phyloP scores from a whole-genome alignment of 2,888 invertebrate species.

The Coleophora deauratella region DNA sequence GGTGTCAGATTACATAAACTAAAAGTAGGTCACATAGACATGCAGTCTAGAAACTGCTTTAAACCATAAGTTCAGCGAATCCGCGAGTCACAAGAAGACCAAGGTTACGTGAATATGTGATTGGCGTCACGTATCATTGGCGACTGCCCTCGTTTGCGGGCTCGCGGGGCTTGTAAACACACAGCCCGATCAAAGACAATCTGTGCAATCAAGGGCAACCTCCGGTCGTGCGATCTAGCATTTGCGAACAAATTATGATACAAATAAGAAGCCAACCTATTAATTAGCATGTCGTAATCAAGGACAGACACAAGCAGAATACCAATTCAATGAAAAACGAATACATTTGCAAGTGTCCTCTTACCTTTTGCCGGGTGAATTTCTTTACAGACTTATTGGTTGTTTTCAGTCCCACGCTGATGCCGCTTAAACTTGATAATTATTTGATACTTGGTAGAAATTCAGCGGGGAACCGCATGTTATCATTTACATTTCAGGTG shows the following conservation, averaged over 20 bases:
- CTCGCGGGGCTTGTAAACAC: conserved; percentile 23
- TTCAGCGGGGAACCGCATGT: conserved; percentile 37
- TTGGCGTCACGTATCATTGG: conserved; percentile 31
- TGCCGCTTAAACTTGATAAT: conserved; percentile 19
- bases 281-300: conserved; percentile 11
- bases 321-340: too few species aligned
- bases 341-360: too few species aligned
- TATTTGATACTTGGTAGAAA: conserved; percentile 31
- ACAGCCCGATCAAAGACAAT: conserved; percentile 20
- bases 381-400: conserved; percentile 20
- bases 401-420: conserved; percentile 16
- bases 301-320: too few species aligned
- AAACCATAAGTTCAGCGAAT: conserved; percentile 11
- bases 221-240: conserved; percentile 17
- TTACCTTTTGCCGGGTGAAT: conserved; percentile 41
- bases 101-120: conserved; percentile 28
- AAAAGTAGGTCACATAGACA: conserved; percentile 45
- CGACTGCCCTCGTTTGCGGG: too few species aligned
- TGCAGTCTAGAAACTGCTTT: conserved; percentile 8
- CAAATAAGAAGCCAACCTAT: too few species aligned
- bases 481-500: conserved; percentile 57
- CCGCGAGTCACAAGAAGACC: conserved; percentile 1
- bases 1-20: conserved; percentile 56
- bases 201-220: conserved; percentile 16
- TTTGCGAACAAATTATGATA: not conserved